Conservation (phyloP, 2,797 vertebrate species). For the Halcyon leucocephala region DNA sequence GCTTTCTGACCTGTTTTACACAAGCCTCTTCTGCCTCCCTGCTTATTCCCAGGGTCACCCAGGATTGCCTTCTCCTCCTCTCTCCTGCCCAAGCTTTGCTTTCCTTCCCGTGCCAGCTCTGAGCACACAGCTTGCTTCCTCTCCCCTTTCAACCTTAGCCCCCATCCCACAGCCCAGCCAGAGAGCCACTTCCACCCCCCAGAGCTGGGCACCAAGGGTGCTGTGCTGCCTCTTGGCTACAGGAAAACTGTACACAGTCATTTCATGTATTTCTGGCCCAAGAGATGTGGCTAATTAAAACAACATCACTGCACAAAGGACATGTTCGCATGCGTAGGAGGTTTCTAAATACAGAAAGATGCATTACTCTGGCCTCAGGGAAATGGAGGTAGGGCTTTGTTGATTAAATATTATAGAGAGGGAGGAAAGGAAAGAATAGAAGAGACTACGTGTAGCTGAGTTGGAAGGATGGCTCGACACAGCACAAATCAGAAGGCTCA, state of each 20-base stretch:
- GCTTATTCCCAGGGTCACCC: not conserved
- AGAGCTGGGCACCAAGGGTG: not conserved
- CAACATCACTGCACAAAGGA: constrained; percentile 11
- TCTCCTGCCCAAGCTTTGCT: not conserved
- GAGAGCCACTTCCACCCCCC: rapidly evolving
- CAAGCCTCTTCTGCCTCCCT: not conserved
- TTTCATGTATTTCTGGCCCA: not conserved
- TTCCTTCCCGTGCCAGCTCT: not conserved
- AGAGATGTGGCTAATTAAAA: constrained; percentile 28
- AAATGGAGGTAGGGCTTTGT: constrained; percentile 54
- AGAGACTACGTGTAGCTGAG: not conserved
- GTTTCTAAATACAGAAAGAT: constrained; percentile 65
- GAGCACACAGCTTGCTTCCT: not conserved
- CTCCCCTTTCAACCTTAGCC: not conserved
- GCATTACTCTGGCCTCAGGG: constrained; percentile 51
- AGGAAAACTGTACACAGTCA: not conserved
- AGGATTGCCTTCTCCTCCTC: not conserved
- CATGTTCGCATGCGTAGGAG: constrained; percentile 15
- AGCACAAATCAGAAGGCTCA: constrained; percentile 21
- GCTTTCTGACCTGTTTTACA: not conserved
- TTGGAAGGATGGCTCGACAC: not conserved
- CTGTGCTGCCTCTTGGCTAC: not conserved
- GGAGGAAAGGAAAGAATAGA: constrained; percentile 1
- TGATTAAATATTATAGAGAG: constrained; percentile 31
- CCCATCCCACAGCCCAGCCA: not conserved